Evolutionary conservation across 2,888 invertebrate species (phyloP), one percentile per base, ranked within the genome.

Genomic region (Eledone cirrhosa): DNA sequence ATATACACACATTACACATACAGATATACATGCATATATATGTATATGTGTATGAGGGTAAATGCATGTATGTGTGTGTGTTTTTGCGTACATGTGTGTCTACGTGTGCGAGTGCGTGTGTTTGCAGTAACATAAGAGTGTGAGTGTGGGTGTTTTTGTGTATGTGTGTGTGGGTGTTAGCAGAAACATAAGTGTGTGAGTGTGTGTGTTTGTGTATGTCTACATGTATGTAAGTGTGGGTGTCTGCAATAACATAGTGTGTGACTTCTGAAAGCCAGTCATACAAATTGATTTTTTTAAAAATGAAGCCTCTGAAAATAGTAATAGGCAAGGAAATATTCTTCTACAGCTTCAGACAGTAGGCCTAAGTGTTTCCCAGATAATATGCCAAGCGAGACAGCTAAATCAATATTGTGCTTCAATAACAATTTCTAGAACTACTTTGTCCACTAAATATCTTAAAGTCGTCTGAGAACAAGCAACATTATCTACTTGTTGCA

Each of bases 371-470:
- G 69, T 72, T 41, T 41, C 41, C 41, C 41, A 13, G 72, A 72
- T 31, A 72, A 41, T 13, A 33, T 41, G 72, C 72, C 72, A 72
- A 72, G 72, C 24, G 33, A 72, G 31, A 69, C 69, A 22, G 33
- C 22, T 33, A 33, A 72, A 72, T 72, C 72, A 72, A 72, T 72
- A 72, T 72, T 72, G 41, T 31, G 31, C 72, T 72, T 41, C 72
- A 72, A 72, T 72, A 72, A 72, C 72, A 41, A 41, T 72, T 72
- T 31, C 31, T 72, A 31, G 41, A 41, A 72, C 72, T 13, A 41
- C 72, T 72, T 72, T 72, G 72, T 72, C 72, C 72, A 72, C n/a
- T 41, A 72, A 72, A 72, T 72, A 72, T 72, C 72, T 72, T 72
- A 22, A 41, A 33, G 72, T 31, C 41, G 72, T 72, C 72, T 72